Base-by-base conservation (phyloP, 1,140 invertebrate species). In the Anagrus nilaparvatae region DNA sequence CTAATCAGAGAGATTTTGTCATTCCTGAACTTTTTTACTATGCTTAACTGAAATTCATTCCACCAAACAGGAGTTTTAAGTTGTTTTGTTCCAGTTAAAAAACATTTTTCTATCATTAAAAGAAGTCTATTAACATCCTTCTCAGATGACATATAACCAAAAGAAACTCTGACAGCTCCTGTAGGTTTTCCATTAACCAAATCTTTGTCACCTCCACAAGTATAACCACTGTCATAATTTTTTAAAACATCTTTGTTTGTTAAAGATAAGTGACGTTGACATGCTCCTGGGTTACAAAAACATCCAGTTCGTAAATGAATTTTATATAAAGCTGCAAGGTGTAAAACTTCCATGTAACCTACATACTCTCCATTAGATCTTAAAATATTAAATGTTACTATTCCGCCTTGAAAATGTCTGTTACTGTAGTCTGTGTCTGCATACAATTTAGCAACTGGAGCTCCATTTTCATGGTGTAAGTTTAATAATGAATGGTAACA, bases 261-360 rank as follows among this genome's bases (percentile, higher is more conserved):
- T 7, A 93, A 61, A 3, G 71, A 63, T 18, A 97, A 68, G 59
- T 87, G 83, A 24, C 78, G 69, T 63, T 95, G 86, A 66, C 95
- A 97, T 5, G 92, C 87, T 14, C 94, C 95, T 5, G 92, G 84
- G 71, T 97, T 97, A 61, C 95, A 98, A 60, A 96, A 94, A 62
- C 93, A 97, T 1, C 94, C 93, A 3, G 88, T 93, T 50, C 94
- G 73, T 13, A 98, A 57, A 53, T 86, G 80, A 39, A 97, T 85
- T 43, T 84, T 81, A 59, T 91, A 81, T 16, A 94, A 59, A 46
- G 87, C 80, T 1, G 90, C 86, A 67, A 97, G 80, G 52, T 91
- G 85, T 42, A 89, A 74, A 16, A 97, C 86, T 74, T 95, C 87
- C 41, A 82, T 75, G 70, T 84, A 97, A 37, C 93, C 93, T 49